phyloP scores from a whole-genome alignment of 2,113 vertebrate genomes.

The Thomomys bottae region DNA sequence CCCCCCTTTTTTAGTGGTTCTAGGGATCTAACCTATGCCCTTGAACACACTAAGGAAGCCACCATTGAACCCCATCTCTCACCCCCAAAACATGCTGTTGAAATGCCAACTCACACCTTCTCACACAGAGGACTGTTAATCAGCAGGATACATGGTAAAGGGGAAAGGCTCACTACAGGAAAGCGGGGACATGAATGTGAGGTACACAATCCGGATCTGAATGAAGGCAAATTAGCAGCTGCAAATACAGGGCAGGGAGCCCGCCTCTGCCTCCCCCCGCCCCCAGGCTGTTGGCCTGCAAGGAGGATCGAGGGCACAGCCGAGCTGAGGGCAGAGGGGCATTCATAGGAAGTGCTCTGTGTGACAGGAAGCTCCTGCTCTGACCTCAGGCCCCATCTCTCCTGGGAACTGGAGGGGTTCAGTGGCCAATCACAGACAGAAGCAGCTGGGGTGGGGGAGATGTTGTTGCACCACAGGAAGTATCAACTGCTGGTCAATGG shows the following conservation, averaged over 20 bases:
- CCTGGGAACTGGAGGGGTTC: conserved; percentile 21
- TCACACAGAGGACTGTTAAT: neutral
- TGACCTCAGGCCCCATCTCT: neutral
- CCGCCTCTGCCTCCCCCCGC: too few relatives aligned
- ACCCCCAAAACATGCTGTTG: neutral
- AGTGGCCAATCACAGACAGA: neutral
- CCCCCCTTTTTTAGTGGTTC: too few relatives aligned
- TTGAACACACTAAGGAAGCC: neutral
- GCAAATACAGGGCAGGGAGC: conserved; percentile 15
- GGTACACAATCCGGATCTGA: conserved; percentile 42
- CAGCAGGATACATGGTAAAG: neutral
- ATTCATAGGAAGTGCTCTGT: neutral
- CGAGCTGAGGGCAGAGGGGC: neutral
- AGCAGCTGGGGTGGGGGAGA: neutral
- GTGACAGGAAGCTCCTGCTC: neutral
- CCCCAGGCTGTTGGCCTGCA: too few relatives aligned
- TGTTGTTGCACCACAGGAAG: conserved; percentile 58
- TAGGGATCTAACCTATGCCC: neutral
- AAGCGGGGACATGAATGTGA: neutral
- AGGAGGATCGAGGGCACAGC: neutral
- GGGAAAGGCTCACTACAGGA: conserved; percentile 40
- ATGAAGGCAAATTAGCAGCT: conserved; percentile 46
- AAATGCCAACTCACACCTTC: neutral
- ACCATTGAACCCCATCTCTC: neutral
- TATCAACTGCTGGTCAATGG: neutral